These are phyloP conservation scores for Athene noctua DNA, from an alignment of 2,113 vertebrate genomes.

Conservation along the genomic window DNA sequence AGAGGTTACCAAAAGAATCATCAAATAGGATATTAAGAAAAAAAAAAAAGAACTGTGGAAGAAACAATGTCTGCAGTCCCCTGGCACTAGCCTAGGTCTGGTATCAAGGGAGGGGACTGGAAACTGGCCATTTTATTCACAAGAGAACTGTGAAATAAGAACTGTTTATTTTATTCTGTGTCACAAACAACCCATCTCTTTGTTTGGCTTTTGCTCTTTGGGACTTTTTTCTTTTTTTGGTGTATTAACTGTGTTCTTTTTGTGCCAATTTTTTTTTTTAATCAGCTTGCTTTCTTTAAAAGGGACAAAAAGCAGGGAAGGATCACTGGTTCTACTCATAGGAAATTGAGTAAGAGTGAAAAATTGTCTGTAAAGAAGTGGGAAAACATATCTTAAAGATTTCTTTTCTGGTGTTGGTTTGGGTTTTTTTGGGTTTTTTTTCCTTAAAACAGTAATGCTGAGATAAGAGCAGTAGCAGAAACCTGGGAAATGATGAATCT, in stretches of 20 bases:
- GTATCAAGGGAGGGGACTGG: not conserved
- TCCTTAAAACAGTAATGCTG: not conserved
- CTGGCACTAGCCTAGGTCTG: not conserved
- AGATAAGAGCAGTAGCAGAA: not conserved
- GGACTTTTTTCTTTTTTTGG: not conserved
- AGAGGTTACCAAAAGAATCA: not conserved
- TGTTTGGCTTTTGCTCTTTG: not conserved
- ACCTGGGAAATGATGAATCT: not conserved
- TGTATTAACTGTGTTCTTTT: not conserved
- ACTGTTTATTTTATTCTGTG: not conserved
- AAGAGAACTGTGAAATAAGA: not conserved
- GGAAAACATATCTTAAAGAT: not conserved
- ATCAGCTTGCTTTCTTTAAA: not conserved
- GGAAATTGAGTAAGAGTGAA: not conserved
- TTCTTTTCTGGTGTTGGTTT: not conserved
- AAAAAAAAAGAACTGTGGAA: not conserved
- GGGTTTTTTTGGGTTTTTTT: not conserved
- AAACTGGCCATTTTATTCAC: not conserved
- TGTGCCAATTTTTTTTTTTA: not conserved
- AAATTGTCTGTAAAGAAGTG: not conserved
- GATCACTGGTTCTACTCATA: not conserved
- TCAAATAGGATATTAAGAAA: not conserved
- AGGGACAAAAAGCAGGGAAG: not conserved
- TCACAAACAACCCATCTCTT: not conserved
- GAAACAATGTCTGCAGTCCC: not conserved